These are phyloP conservation scores for Micromesistius poutassou DNA, from an alignment of 2,797 vertebrate genomes.

Conservation along the genomic window DNA sequence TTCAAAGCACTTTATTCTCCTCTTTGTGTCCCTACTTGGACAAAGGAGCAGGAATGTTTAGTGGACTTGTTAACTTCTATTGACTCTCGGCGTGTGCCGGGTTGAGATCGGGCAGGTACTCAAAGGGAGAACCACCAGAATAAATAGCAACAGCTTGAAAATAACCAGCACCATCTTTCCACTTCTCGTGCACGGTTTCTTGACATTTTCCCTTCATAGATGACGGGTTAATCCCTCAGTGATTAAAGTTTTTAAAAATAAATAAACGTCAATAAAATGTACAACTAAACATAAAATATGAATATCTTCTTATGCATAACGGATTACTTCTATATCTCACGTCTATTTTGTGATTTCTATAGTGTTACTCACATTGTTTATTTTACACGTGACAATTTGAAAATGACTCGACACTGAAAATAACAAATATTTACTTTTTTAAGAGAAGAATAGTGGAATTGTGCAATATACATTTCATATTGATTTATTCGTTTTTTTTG, in stretches of 20 bases:
- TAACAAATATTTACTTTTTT: no score
- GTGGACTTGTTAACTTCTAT: conserved; percentile 99
- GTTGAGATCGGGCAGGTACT: conserved; percentile 98
- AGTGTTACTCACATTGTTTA: no score
- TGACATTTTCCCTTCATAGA: conserved; percentile 18
- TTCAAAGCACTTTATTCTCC: conserved; percentile 95
- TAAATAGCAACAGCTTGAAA: conserved; percentile 75
- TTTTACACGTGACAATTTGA: no score
- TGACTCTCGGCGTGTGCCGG: conserved; percentile 99
- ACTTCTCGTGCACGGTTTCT: conserved; percentile 70
- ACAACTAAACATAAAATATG: neutral
- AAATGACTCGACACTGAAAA: no score
- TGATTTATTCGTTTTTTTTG: neutral
- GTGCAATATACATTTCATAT: neutral
- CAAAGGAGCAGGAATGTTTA: conserved; percentile 94
- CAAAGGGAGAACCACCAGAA: conserved; percentile 91
- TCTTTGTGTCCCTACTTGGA: conserved; percentile 82
- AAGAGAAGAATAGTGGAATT: no score
- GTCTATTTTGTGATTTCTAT: no score
- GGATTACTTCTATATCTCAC: neutral
- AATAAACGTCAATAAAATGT: neutral
- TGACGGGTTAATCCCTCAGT: conserved; percentile 40
- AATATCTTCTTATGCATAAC: conserved; percentile 15
- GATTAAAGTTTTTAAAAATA: neutral
- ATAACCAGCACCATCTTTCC: conserved; percentile 73